Conservation (phyloP, 2,888 invertebrate species). For the Rhopalosiphum nymphaeae region DNA sequence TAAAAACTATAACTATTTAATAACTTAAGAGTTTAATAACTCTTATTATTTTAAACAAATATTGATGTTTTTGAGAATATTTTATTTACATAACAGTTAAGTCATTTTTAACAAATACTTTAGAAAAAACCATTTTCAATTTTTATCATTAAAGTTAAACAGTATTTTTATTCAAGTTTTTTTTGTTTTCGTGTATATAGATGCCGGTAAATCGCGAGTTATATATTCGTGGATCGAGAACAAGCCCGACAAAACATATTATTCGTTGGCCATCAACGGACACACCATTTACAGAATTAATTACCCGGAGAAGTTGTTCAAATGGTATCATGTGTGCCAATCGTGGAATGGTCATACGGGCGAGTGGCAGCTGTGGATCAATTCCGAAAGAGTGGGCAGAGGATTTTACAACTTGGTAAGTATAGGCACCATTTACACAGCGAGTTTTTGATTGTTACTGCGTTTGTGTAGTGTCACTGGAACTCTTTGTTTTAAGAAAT, state of each 20-base stretch:
- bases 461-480: background rate
- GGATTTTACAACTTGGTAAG: slow-evolving; percentile 88
- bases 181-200: slow-evolving; percentile 71
- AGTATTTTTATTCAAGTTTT: background rate
- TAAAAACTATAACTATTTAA: no score
- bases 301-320: slow-evolving; percentile 78
- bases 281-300: slow-evolving; percentile 84
- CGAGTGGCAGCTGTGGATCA: slow-evolving; percentile 92
- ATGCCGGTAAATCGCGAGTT: slow-evolving; percentile 80
- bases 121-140: no score
- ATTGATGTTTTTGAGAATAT: background rate
- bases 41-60: background rate
- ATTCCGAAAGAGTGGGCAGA: slow-evolving; percentile 86
- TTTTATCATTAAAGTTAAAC: background rate
- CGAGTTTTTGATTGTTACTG: background rate
- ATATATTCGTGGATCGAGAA: slow-evolving; percentile 86
- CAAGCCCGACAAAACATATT: slow-evolving; percentile 83
- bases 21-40: no score
- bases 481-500: background rate
- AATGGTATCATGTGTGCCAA: slow-evolving; percentile 89
- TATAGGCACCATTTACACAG: background rate
- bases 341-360: slow-evolving; percentile 92
- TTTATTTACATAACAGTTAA: background rate
- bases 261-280: slow-evolving; percentile 84
- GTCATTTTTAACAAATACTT: no score